These are phyloP conservation scores for Eurystomus glaucurus DNA, from an alignment of 2,797 vertebrate genomes.

Conservation along the genomic window DNA sequence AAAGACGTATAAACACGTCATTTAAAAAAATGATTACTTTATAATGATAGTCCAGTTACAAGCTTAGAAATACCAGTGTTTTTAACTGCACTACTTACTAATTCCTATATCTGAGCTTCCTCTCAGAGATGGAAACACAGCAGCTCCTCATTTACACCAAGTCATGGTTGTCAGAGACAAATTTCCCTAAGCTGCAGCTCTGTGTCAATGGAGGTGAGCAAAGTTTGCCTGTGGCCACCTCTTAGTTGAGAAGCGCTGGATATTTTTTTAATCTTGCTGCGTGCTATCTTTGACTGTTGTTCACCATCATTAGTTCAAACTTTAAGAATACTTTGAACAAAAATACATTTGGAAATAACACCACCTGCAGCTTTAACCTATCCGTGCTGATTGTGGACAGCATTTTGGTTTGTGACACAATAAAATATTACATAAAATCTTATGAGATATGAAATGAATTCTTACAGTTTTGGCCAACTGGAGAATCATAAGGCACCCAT, in stretches of 20 bases:
- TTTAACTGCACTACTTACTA: neutral
- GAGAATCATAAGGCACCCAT: neutral
- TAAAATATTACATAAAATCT: neutral
- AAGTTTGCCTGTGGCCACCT: neutral
- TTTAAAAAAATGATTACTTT: neutral
- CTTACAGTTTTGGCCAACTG: neutral
- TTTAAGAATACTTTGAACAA: neutral
- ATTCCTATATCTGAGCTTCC: neutral
- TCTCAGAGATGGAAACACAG: neutral
- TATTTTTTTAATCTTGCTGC: neutral
- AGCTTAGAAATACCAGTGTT: neutral
- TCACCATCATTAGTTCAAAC: neutral
- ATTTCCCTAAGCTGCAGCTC: neutral
- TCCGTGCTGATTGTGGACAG: neutral
- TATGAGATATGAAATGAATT: neutral
- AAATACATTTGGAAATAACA: neutral
- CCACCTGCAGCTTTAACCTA: neutral
- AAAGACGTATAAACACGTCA: neutral
- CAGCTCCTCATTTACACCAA: neutral
- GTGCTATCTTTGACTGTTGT: rapidly evolving
- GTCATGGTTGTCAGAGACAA: neutral
- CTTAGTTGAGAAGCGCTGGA: neutral
- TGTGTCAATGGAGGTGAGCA: rapidly evolving
- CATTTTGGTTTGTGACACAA: neutral
- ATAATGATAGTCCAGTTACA: neutral